Evolutionary conservation across 2,797 vertebrate genomes (phyloP).

Genomic region (Emys orbicularis): DNA sequence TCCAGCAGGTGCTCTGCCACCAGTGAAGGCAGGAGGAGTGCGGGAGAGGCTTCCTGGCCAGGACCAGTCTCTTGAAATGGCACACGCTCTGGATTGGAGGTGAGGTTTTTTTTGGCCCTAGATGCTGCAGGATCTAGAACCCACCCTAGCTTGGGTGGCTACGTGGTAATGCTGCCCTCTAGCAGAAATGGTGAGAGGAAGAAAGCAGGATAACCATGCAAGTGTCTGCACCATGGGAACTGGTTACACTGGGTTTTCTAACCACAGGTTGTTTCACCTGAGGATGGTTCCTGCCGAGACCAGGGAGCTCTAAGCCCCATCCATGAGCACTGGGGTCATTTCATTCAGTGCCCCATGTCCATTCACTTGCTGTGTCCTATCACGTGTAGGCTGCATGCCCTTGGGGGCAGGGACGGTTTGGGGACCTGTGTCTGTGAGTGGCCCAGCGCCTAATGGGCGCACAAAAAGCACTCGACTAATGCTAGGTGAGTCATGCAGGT

Average conservation of each 20-base stretch:
- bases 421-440: neutral
- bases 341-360: neutral
- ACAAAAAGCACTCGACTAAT: neutral
- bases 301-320: neutral
- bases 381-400: neutral
- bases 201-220: neutral
- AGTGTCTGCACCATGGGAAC: neutral
- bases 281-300: neutral
- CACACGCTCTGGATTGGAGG: neutral
- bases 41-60: neutral
- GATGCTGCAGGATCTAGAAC: neutral
- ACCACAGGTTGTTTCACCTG: neutral
- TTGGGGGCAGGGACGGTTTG: neutral
- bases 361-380: neutral
- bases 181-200: neutral
- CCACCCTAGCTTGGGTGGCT: neutral
- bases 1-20: neutral
- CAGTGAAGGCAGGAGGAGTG: neutral
- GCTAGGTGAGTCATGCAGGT: neutral
- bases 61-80: neutral
- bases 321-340: neutral
- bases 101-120: neutral
- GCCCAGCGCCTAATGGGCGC: neutral
- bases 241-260: neutral
- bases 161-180: neutral